Evolutionary conservation across 2,888 invertebrate genomes (phyloP).

Genomic region (Yponomeuta cagnagella): DNA sequence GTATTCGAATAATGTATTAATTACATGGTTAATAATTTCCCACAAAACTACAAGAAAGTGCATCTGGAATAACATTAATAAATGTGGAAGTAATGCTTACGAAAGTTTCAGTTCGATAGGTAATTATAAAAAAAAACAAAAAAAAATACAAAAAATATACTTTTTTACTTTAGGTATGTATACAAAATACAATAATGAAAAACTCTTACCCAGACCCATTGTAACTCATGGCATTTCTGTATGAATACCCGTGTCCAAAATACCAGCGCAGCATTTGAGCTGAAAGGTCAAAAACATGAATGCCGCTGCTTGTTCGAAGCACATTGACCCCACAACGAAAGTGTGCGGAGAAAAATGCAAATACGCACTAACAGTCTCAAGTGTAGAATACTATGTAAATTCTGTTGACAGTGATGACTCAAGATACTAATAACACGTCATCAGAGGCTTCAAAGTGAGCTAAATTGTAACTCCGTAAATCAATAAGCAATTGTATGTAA

Average conservation of each 20-base stretch:
- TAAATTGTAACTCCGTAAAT: background rate
- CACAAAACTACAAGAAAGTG: too few relatives aligned
- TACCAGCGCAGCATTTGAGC: background rate
- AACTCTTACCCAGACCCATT: background rate
- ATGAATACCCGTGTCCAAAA: background rate
- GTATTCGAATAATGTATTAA: too few relatives aligned
- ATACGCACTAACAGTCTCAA: background rate
- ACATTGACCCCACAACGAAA: background rate
- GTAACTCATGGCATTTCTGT: background rate
- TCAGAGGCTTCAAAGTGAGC: background rate
- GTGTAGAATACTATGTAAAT: background rate
- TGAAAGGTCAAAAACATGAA: background rate
- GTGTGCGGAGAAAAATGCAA: background rate
- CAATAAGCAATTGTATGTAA: conserved; percentile 17
- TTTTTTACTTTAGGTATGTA: too few relatives aligned
- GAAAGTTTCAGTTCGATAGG: too few relatives aligned
- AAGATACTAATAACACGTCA: background rate
- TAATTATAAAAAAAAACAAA: too few relatives aligned
- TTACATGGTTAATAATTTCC: too few relatives aligned
- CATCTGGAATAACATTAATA: too few relatives aligned
- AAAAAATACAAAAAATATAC: too few relatives aligned
- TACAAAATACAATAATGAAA: too few relatives aligned
- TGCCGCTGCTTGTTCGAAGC: background rate
- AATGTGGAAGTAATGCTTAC: too few relatives aligned
- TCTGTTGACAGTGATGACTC: conserved; percentile 2